Percentiles rank a stretch among this genome's conserved stretches.
phyloP scores from a whole-genome alignment of 2,888 invertebrate genomes.

The Scaptomyza cyrtandrae region DNA sequence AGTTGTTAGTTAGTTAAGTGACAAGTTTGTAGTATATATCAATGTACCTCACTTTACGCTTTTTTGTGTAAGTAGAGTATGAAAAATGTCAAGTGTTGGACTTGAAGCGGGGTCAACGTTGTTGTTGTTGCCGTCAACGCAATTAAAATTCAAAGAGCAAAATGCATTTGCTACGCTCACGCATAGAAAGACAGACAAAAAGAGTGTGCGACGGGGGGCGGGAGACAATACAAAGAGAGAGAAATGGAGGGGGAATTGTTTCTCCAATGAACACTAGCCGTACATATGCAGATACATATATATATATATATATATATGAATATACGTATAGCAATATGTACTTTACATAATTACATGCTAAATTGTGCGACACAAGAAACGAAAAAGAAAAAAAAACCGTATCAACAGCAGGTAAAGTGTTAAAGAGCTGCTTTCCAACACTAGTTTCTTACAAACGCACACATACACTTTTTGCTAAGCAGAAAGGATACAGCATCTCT shows the following conservation, averaged over 20 bases:
- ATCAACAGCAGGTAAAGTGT: conserved; percentile 9
- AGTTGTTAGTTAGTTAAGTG: background rate
- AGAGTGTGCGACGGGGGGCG: no score
- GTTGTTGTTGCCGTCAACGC: conserved; percentile 33
- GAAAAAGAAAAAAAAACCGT: conserved; percentile 6
- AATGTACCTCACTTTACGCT: background rate
- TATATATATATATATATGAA: background rate
- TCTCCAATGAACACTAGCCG: background rate
- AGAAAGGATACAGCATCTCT: conserved; percentile 4
- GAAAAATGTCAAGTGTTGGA: conserved; percentile 28
- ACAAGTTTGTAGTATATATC: background rate
- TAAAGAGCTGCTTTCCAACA: background rate
- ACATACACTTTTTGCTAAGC: background rate
- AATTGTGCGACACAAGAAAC: conserved; percentile 69
- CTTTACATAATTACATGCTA: conserved; percentile 65
- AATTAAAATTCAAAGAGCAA: conserved; percentile 73
- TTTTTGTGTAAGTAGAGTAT: background rate
- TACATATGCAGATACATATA: background rate
- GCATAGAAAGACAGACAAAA: conserved; percentile 17
- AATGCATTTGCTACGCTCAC: conserved; percentile 68
- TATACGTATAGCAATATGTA: background rate
- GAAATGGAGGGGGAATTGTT: background rate
- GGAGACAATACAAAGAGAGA: no score
- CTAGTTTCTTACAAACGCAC: background rate
- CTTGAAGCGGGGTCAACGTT: conserved; percentile 30